These are phyloP conservation scores for Athalia circularis DNA, from an alignment of 2,888 invertebrate species.

Conservation along the genomic window DNA sequence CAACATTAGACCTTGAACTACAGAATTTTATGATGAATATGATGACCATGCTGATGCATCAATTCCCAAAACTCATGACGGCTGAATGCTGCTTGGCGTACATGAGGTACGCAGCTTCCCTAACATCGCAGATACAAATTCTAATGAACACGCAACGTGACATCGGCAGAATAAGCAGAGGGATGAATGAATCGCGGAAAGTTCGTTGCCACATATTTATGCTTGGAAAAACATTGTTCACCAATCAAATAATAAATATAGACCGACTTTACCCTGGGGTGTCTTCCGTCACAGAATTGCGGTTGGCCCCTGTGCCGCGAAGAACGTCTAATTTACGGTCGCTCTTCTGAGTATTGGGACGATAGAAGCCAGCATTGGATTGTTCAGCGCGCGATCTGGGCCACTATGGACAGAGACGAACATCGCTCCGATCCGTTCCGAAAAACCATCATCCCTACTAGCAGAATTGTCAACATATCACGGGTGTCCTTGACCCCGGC, in stretches of 20 bases:
- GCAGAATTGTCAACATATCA: not conserved
- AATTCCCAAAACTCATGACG: slow-evolving; percentile 48
- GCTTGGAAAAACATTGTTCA: not conserved
- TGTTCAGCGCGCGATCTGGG: slow-evolving; percentile 22
- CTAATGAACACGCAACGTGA: slow-evolving; percentile 49
- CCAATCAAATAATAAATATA: not conserved
- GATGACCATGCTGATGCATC: slow-evolving; percentile 50
- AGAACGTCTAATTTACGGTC: slow-evolving; percentile 46
- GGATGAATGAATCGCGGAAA: not conserved
- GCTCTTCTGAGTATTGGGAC: slow-evolving; percentile 50
- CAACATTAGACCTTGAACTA: not conserved
- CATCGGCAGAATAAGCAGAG: slow-evolving; percentile 1
- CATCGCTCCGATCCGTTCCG: not conserved
- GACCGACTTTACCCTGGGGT: not conserved
- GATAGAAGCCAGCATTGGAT: slow-evolving; percentile 48
- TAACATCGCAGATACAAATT: slow-evolving; percentile 43
- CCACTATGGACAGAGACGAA: not conserved
- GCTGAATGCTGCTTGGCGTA: slow-evolving; percentile 47
- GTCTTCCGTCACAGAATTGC: not conserved
- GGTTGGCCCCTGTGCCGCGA: not conserved
- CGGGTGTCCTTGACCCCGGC: not conserved
- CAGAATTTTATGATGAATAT: slow-evolving; percentile 52
- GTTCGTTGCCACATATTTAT: not conserved
- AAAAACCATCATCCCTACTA: not conserved
- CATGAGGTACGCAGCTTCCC: slow-evolving; percentile 46